phyloP scores from a whole-genome alignment of 2,888 invertebrate species.

The Tuta absoluta region DNA sequence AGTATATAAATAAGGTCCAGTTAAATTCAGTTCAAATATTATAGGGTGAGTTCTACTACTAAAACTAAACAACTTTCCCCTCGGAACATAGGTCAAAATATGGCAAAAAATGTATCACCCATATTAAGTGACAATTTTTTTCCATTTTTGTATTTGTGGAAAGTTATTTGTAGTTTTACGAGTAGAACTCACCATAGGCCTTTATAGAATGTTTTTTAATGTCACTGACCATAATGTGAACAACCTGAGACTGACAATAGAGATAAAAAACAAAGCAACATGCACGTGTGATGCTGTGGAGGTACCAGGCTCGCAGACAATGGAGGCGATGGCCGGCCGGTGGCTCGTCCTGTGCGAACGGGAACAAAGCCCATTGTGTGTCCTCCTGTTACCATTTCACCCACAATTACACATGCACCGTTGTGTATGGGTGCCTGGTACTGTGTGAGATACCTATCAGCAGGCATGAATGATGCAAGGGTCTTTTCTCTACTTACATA shows the following conservation, averaged over 20 bases:
- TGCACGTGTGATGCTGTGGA: conserved; percentile 18
- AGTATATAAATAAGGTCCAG: no score
- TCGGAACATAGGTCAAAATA: no score
- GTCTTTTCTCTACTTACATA: no score
- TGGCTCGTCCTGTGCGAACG: conserved; percentile 46
- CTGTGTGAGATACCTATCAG: neutral
- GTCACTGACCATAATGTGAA: neutral
- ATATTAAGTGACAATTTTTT: no score
- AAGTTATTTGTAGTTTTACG: no score
- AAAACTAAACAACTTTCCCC: no score
- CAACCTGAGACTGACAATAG: neutral
- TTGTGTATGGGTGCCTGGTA: conserved; percentile 11
- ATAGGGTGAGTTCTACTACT: no score
- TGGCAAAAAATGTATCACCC: no score
- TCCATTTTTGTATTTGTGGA: no score
- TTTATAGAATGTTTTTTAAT: no score
- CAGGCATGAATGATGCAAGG: neutral
- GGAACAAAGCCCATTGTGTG: conserved; percentile 70
- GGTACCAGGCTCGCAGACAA: conserved; percentile 60
- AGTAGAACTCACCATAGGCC: no score
- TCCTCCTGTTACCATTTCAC: conserved; percentile 67
- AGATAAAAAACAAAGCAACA: neutral
- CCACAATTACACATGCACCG: conserved; percentile 51
- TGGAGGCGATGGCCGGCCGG: conserved; percentile 45
- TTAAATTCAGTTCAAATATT: no score